phyloP scores from a whole-genome alignment of 1,140 invertebrate genomes.

The Carcinoscorpius rotundicauda region DNA sequence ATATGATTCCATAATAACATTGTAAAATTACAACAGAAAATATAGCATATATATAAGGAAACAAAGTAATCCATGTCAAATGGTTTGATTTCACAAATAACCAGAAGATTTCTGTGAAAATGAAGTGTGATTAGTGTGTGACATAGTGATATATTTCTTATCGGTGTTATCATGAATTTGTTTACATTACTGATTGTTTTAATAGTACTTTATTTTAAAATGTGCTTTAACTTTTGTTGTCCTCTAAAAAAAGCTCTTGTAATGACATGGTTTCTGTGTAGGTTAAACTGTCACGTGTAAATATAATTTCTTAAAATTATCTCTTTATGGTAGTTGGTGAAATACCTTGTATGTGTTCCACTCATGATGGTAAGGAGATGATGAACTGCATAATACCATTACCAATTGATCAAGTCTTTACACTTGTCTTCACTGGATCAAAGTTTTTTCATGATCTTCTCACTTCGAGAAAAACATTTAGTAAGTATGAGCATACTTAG shows the following conservation, averaged over 20 bases:
- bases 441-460: constrained; percentile 78
- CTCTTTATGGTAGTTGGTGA: constrained; percentile 11
- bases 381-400: constrained; percentile 52
- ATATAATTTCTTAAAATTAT: no score
- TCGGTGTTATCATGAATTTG: neutral
- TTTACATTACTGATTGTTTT: neutral
- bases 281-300: no score
- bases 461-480: constrained; percentile 60
- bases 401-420: constrained; percentile 76
- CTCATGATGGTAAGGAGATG: constrained; percentile 63
- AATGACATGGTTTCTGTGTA: no score
- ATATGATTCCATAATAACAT: no score
- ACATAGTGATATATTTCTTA: constrained; percentile 1
- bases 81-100: no score
- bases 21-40: no score
- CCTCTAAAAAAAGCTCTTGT: no score
- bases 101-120: no score
- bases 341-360: constrained; percentile 33
- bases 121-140: neutral
- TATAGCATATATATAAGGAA: neutral
- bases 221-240: neutral
- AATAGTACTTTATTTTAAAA: neutral
- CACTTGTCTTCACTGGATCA: constrained; percentile 79
- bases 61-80: neutral
- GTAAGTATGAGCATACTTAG: constrained; percentile 34